These are phyloP conservation scores for Crax fasciolata DNA, from an alignment of 2,797 vertebrate species.

Conservation along the genomic window DNA sequence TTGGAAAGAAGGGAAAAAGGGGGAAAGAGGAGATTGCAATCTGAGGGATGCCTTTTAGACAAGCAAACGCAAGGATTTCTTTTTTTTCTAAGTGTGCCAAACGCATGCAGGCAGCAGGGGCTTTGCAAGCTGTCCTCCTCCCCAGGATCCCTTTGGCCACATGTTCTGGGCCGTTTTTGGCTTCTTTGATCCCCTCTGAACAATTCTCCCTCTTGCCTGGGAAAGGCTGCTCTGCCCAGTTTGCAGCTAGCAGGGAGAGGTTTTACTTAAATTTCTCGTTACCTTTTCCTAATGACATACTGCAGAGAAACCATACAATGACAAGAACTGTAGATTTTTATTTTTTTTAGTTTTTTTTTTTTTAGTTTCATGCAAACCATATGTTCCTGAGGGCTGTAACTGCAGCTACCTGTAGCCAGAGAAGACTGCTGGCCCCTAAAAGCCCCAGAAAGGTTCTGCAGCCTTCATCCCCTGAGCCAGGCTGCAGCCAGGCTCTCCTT, in stretches of 20 bases:
- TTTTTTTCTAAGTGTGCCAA: not conserved
- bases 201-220: not conserved
- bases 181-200: not conserved
- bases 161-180: not conserved
- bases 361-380: conserved; percentile 61
- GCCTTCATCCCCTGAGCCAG: conserved; percentile 45
- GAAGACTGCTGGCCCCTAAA: conserved; percentile 54
- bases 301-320: conserved; percentile 4
- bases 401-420: conserved; percentile 67
- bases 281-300: conserved; percentile 30
- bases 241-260: conserved; percentile 17
- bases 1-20: not conserved
- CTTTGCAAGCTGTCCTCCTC: accelerated
- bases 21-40: not conserved
- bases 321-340: conserved; percentile 30
- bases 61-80: not conserved
- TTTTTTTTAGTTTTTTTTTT: not conserved
- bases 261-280: not conserved
- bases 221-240: not conserved
- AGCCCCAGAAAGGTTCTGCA: conserved; percentile 58
- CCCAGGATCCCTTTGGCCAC: accelerated
- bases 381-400: conserved; percentile 29
- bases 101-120: not conserved
- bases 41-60: not conserved
- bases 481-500: not conserved